phyloP scores from a whole-genome alignment of 2,888 invertebrate species.

The Vesta saturnalis region DNA sequence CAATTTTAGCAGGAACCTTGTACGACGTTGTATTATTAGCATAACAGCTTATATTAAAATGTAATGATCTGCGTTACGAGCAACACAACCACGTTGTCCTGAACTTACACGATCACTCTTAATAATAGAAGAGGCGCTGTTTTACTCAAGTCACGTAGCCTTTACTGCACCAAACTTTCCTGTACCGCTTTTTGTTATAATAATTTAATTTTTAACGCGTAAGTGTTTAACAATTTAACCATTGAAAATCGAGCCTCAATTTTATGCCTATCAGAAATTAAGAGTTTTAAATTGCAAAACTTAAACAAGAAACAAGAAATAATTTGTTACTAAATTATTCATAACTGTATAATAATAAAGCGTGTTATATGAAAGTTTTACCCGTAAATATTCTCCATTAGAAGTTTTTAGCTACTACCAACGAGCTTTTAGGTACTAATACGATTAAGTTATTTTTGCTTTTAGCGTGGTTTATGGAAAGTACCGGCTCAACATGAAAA shows the following conservation, averaged over 20 bases:
- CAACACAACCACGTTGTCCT: constrained; percentile 16
- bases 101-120: constrained; percentile 26
- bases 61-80: constrained; percentile 38
- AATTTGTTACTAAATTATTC: constrained; percentile 34
- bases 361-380: constrained; percentile 35
- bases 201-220: constrained; percentile 24
- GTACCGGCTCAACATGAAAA: constrained; percentile 33
- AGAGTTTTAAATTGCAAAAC: constrained; percentile 30
- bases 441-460: constrained; percentile 40
- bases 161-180: constrained; percentile 30
- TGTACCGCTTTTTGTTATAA: constrained; percentile 26
- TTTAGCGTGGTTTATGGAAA: constrained; percentile 38
- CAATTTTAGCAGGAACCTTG: background rate
- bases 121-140: constrained; percentile 38
- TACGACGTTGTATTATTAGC: constrained; percentile 17
- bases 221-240: constrained; percentile 18
- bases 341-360: constrained; percentile 34
- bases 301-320: constrained; percentile 21
- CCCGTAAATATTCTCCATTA: constrained; percentile 36
- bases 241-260: background rate
- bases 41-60: constrained; percentile 41
- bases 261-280: background rate
- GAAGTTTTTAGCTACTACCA: constrained; percentile 37
- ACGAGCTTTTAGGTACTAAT: constrained; percentile 37
- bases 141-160: constrained; percentile 36